A percentile compares a stretch with the other conserved stretches of the same genome.
Conservation (phyloP, 2,797 vertebrate genomes). For the Adelosebastes latens region DNA sequence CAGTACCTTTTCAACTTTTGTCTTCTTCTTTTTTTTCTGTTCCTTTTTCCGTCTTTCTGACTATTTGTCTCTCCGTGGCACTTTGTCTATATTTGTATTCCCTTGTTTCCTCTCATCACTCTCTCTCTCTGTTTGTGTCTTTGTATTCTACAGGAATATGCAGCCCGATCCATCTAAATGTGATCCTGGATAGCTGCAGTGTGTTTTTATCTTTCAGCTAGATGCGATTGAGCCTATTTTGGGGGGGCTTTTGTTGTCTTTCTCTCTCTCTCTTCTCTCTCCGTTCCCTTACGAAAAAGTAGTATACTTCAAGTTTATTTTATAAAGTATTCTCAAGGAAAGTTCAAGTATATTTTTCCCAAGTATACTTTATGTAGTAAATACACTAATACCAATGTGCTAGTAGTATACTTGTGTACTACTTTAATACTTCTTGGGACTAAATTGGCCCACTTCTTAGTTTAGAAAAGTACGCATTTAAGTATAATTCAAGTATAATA, state of each 20-base stretch:
- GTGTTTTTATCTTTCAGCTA: background rate
- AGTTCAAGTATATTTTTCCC: background rate
- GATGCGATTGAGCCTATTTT: background rate
- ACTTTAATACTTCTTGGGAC: background rate
- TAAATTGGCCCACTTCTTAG: too few relatives aligned
- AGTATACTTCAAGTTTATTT: too few relatives aligned
- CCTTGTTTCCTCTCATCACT: background rate
- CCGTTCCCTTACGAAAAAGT: background rate
- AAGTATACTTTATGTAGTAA: background rate
- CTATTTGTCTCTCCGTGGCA: background rate
- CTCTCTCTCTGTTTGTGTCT: background rate
- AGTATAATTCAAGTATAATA: background rate
- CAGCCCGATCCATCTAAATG: constrained; percentile 22
- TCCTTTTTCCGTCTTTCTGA: background rate
- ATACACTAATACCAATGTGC: background rate
- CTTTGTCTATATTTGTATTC: background rate
- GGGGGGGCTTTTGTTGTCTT: background rate
- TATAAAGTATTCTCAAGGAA: background rate
- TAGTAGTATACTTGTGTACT: background rate
- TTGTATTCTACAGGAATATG: constrained; percentile 8
- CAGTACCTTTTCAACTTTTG: background rate
- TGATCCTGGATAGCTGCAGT: background rate
- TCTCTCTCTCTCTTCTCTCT: background rate
- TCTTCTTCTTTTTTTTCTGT: background rate
- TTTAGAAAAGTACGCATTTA: background rate